These are phyloP conservation scores for Resseliella maxima DNA, from an alignment of 2,888 invertebrate genomes.

Conservation along the genomic window DNA sequence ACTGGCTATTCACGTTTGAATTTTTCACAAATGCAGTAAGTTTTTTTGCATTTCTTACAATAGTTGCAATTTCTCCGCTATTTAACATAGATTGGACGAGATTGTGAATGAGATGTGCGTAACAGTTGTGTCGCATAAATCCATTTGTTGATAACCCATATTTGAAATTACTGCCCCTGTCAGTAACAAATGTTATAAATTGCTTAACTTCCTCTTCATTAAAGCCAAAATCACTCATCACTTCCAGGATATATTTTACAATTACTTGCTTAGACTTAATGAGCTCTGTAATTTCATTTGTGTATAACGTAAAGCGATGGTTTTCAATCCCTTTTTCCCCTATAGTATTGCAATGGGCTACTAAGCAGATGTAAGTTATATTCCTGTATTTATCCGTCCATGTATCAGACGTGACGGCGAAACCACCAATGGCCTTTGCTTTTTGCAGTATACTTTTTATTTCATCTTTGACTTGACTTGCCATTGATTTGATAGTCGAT, in stretches of 20 bases:
- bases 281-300: neutral
- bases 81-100: neutral
- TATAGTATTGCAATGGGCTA: neutral
- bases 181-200: neutral
- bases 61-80: neutral
- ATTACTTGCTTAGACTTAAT: neutral
- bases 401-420: neutral
- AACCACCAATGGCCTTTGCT: neutral
- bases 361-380: neutral
- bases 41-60: neutral
- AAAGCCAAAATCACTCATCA: neutral
- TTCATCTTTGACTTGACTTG: neutral
- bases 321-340: neutral
- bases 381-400: neutral
- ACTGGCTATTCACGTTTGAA: neutral
- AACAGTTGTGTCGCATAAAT: neutral
- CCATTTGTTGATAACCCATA: neutral
- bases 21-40: neutral
- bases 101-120: neutral
- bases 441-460: neutral
- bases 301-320: neutral
- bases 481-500: neutral
- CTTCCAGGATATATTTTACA: neutral
- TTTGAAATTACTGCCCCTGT: neutral
- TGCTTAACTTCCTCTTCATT: neutral